Base-by-base conservation (phyloP, 2,888 invertebrate genomes). In the Fabriciana adippe region DNA sequence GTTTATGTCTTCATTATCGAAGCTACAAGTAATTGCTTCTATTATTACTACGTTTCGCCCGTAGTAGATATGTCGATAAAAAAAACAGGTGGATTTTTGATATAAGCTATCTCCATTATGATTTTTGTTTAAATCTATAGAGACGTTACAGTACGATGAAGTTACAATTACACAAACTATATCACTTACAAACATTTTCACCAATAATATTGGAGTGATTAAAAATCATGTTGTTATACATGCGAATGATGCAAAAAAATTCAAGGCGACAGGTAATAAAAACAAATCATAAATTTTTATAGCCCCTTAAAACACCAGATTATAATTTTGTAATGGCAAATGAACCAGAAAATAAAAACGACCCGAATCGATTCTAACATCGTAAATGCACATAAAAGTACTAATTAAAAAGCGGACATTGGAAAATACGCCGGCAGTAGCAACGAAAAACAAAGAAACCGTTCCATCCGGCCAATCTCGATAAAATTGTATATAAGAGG, bases 401-500 rank as follows among this genome's bases (percentile, higher is more conserved):
- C 72, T 72, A 74, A 73, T 75, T 74, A 74, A 72, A 74, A 73
- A 77, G 79, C 78, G 81, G 77, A 79, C 79, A 79, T 79, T 74
- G 79, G 75, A 78, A 78, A 78, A 77, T 79, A 75, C 72, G 78
- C 67, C 70, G 68, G 69, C 69, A 66, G 71, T 48, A 76, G 75
- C 75, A 75, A 76, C 72, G 69, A 75, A 74, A 76, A 78, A 76
- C 76, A 78, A 78, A 76, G 73, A 68, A 70, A 50, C 57, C 74
- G 74, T 76, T 76, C 78, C 76, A 80, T 81, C 76, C 81, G 78
- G 82, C 81, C 87, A 86, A 89, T 89, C 89, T 85, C 86, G 87
- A 89, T 89, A 88, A 88, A 90, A 90, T 89, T 88, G 86, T 88
- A 83, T 88, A 83, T 89, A 88, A 89, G 88, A 87, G 86, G 90